phyloP scores from a whole-genome alignment of 2,113 vertebrate species.

The Ammodytes dubius region DNA sequence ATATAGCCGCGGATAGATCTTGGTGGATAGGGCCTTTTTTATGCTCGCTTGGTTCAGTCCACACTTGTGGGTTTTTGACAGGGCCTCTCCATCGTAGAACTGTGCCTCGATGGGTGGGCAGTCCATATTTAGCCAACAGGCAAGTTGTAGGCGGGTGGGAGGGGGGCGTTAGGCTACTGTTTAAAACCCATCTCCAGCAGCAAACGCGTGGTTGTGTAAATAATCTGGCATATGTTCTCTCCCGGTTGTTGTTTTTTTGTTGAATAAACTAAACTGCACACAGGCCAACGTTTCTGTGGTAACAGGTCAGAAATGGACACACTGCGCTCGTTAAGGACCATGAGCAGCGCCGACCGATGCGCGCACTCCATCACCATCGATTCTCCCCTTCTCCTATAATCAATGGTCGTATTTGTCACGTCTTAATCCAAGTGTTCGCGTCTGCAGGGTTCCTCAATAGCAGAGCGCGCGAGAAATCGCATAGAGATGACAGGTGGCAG shows the following conservation, averaged over 20 bases:
- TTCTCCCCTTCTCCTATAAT: constrained; percentile 27
- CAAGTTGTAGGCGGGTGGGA: constrained; percentile 49
- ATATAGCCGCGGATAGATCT: constrained; percentile 32
- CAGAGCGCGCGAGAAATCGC: constrained; percentile 22
- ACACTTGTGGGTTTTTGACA: constrained; percentile 65
- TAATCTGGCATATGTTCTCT: constrained; percentile 2
- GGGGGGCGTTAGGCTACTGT: constrained; percentile 25
- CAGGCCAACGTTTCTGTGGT: neutral
- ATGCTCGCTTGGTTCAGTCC: constrained; percentile 45
- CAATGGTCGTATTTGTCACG: constrained; percentile 57
- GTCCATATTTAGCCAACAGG: constrained; percentile 56
- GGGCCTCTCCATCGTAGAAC: constrained; percentile 29
- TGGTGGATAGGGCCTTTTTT: constrained; percentile 47
- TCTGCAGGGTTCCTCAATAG: constrained; percentile 23
- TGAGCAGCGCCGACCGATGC: constrained; percentile 16
- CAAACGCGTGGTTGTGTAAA: neutral
- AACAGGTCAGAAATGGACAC: neutral
- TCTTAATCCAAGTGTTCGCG: constrained; percentile 38
- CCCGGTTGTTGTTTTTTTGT: neutral
- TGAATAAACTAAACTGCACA: constrained; percentile 30
- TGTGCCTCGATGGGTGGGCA: constrained; percentile 56
- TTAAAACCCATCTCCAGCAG: constrained; percentile 25
- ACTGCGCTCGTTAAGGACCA: constrained; percentile 11
- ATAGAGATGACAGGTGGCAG: constrained; percentile 74
- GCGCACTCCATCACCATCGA: constrained; percentile 49